Evolutionary conservation across 2,888 invertebrate genomes (phyloP), one percentile per base, ranked within the genome.

Genomic region (Geotrupes spiniger): DNA sequence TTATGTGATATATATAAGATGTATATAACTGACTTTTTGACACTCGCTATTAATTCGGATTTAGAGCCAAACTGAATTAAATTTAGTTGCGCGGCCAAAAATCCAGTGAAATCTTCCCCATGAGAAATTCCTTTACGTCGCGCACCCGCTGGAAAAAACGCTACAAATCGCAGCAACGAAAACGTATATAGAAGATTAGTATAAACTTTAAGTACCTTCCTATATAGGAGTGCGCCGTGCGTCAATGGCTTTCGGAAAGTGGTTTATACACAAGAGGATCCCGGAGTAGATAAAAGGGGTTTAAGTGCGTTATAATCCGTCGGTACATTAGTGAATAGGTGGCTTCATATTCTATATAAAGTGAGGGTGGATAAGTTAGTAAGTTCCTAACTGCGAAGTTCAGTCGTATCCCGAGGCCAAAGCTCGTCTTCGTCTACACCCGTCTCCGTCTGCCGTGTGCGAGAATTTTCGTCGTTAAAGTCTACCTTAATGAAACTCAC

Each of bases 271-370:
- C 64, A 67, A 68, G 68, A 63, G 68, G 67, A 69, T 69, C 61
- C 60, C 53, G 56, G 55, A 60, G 61, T 58, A 62, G 63, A 65
- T 65, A 63, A 65, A 66, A 66, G 69, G 65, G 66, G 63, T 70
- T 69, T 69, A 68, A 70, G 70, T 70, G 70, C 67, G 66, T 70
- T 69, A 70, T 71, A 71, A 71, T 70, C 71, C 63, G 61, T 57
- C 62, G 64, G 63, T 68, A 65, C 68, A 67, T 68, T 63, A 66
- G 67, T 66, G 69, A 69, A 67, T 65, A 60, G 60, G 56, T 53
- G 53, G 52, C 51, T 49, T 46, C 49, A 46, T 52, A 46, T 41
- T 39, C 41, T 40, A 42, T 47, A 50, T 49, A 39, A 39, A 49
- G 49, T 43, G 52, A 51, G 56, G 52, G 46, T 49, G 51, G 54